phyloP scores from a whole-genome alignment of 2,797 vertebrate genomes.

The Champsocephalus gunnari region DNA sequence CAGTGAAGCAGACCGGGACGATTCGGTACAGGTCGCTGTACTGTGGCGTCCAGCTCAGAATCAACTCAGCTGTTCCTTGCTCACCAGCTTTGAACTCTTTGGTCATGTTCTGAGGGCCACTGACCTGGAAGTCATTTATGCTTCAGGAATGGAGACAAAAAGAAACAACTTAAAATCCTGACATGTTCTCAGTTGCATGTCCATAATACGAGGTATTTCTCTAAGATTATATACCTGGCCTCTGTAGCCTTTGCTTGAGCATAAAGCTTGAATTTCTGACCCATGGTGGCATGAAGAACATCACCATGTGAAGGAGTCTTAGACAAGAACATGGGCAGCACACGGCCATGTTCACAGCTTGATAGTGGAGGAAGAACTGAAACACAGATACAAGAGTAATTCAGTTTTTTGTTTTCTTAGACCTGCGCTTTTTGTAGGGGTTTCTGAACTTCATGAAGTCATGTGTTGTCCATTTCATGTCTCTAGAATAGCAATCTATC shows the following conservation, averaged over 20 bases:
- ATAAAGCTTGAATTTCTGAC: constrained; percentile 51
- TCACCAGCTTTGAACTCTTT: constrained; percentile 48
- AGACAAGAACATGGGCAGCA: constrained; percentile 71
- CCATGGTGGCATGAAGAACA: constrained; percentile 64
- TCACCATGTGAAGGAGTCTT: constrained; percentile 65
- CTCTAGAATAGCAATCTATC: not conserved
- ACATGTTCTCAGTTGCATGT: not conserved
- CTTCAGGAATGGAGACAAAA: constrained; percentile 52
- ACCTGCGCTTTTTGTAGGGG: too few species aligned
- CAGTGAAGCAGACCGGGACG: constrained; percentile 79
- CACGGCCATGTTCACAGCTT: constrained; percentile 64
- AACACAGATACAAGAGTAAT: constrained; percentile 41
- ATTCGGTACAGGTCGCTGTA: constrained; percentile 55
- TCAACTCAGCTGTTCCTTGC: constrained; percentile 44
- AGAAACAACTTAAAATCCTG: too few species aligned
- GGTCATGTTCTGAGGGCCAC: constrained; percentile 74
- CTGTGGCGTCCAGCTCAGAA: constrained; percentile 74
- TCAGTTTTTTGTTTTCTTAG: not conserved
- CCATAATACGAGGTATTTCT: not conserved
- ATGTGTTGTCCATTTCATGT: too few species aligned
- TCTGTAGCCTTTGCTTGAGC: constrained; percentile 64
- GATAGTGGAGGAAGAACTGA: constrained; percentile 74
- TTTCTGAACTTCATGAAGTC: not conserved
- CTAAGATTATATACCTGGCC: constrained; percentile 50
- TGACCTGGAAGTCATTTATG: constrained; percentile 79